Base-by-base conservation (phyloP, 2,113 vertebrate genomes). In the Arvicanthis niloticus region DNA sequence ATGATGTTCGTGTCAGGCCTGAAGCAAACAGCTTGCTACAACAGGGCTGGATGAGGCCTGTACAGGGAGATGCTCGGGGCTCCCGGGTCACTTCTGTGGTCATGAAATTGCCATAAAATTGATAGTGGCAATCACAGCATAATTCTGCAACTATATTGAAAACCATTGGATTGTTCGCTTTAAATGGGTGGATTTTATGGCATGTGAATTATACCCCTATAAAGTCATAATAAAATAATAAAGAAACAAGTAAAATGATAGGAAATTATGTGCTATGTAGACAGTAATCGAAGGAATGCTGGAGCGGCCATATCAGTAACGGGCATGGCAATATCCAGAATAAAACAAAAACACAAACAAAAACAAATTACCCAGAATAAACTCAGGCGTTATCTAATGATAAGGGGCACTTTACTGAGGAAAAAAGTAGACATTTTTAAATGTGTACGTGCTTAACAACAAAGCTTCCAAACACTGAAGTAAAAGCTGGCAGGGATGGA, bases 181-280 rank as follows among this genome's bases (percentile, higher is more conserved):
- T 48, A 40, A 86, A 56, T 42, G 86, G 34, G 70, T 65, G 4
- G 4, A n/a, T 75, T 78, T 85, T 68, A 91, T 81, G 42, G 65
- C 19, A 76, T 31, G 67, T 72, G 58, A 60, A 58, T 72, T 91
- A n/a, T 15, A 70, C 60, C 7, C 45, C 80, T 94, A 82, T 62
- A 86, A 94, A 95, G 22, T 68, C 80, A 51, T 58, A 58, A 77
- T 82, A 82, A 92, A 93, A 92, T 37, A 80, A 48, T 42, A 37
- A 86, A 81, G 53, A 42, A 34, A 4, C 73, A 48, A 72, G 53
- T 29, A 75, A 89, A 88, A 53, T 51, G 48, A 21, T 45, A 56
- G 72, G 53, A 89, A 93, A 86, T 34, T 7, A 56, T 62, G 58
- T 81, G 19, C 34, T n/a, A 2, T 16, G 37, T 16, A n/a, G 77